Conservation (phyloP, 2,797 vertebrate genomes). For the Epinephelus awoara region DNA sequence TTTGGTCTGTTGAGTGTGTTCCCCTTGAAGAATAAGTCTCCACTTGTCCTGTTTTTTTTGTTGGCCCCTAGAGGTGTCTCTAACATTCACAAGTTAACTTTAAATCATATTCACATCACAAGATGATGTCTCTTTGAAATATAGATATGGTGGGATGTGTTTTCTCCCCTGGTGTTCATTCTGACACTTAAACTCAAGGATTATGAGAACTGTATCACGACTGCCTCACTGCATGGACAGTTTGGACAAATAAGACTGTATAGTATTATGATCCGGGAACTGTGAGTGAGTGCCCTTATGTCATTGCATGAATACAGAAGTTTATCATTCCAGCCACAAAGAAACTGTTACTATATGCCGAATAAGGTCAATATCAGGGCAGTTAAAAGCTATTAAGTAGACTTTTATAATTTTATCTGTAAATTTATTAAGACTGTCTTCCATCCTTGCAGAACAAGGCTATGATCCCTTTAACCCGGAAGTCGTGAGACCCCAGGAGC, state of each 20-base stretch:
- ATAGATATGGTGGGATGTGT: not conserved
- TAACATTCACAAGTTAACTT: not conserved
- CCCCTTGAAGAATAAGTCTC: not conserved
- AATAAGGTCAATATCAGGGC: not conserved
- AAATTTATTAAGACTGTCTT: conserved; percentile 11
- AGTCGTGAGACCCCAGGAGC: conserved; percentile 84
- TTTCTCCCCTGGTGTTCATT: not conserved
- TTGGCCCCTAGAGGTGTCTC: not conserved
- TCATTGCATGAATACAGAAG: not conserved
- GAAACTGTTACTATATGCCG: not conserved
- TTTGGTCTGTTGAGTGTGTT: not conserved
- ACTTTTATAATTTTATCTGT: not conserved
- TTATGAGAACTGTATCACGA: too few species aligned
- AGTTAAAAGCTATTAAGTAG: not conserved
- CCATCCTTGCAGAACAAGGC: conserved; percentile 85
- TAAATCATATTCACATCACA: not conserved
- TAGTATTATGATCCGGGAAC: not conserved
- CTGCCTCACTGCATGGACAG: not conserved
- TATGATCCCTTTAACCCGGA: conserved; percentile 96
- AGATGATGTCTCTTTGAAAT: too few species aligned
- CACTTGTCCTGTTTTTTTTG: not conserved
- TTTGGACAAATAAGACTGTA: not conserved
- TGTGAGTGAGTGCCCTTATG: not conserved
- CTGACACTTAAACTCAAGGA: not conserved
- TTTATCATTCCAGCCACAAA: not conserved